Conservation (phyloP, 2,888 invertebrate species). For the Pammene fasciana region DNA sequence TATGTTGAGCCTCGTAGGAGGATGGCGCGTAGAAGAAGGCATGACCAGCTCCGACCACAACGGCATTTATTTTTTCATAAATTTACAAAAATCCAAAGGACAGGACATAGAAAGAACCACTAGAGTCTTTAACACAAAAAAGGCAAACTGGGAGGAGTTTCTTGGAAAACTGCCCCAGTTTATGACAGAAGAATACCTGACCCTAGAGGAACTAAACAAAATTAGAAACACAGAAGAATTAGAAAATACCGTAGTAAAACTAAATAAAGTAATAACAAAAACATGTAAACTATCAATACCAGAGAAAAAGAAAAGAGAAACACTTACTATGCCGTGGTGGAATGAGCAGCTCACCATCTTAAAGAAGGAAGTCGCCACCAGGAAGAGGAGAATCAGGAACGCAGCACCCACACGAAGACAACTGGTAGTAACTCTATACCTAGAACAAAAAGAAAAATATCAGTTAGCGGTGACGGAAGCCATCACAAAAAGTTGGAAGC, state of each 20-base stretch:
- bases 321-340: background rate
- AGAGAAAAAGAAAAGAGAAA: background rate
- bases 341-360: background rate
- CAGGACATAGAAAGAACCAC: background rate
- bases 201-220: background rate
- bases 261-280: background rate
- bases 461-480: background rate
- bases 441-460: conserved; percentile 13
- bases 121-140: background rate
- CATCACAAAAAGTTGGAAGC: conserved; percentile 26
- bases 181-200: background rate
- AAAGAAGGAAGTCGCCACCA: background rate
- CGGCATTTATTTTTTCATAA: too few species aligned
- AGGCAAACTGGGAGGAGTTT: conserved; percentile 6
- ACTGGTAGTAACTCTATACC: conserved; percentile 3
- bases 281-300: background rate
- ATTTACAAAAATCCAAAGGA: too few species aligned
- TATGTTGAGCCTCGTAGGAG: conserved; percentile 30
- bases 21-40: conserved; percentile 36
- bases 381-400: background rate
- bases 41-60: conserved; percentile 38
- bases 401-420: background rate
- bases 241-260: background rate
- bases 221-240: background rate
- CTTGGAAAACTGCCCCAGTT: background rate